Conservation (phyloP, 2,797 vertebrate genomes). For the Phoxinus dragarum region DNA sequence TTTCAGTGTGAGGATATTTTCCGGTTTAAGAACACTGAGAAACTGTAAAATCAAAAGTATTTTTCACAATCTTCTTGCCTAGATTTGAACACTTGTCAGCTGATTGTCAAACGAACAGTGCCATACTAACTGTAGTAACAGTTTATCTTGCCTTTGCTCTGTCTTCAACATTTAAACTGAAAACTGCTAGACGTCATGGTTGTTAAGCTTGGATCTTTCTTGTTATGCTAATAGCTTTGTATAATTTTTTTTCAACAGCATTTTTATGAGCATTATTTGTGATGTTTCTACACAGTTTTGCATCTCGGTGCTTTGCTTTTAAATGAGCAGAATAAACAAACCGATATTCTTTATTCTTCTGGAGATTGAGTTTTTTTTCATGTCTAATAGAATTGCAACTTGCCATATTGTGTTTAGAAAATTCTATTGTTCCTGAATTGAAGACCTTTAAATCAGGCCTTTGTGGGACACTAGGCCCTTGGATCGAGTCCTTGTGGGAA, state of each 20-base stretch:
- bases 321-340: conserved; percentile 52
- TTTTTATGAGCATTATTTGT: conserved; percentile 31
- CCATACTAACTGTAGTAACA: conserved; percentile 31
- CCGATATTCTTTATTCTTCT: conserved; percentile 24
- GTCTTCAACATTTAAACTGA: conserved; percentile 11
- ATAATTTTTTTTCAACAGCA: background rate
- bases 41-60: background rate
- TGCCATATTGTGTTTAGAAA: background rate
- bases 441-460: background rate
- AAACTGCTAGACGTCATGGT: conserved; percentile 7
- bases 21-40: background rate
- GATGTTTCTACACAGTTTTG: conserved; percentile 65
- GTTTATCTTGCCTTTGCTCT: conserved; percentile 33
- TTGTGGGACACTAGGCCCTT: background rate
- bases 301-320: conserved; percentile 48
- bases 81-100: background rate
- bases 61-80: background rate
- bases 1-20: background rate
- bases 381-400: background rate
- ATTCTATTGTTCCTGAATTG: background rate
- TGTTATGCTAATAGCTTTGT: conserved; percentile 1
- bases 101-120: conserved; percentile 47
- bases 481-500: conserved; percentile 1
- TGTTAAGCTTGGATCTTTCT: conserved; percentile 11
- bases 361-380: background rate